Conservation (phyloP, 2,888 invertebrate genomes). For the Cryptocephalus moraei region DNA sequence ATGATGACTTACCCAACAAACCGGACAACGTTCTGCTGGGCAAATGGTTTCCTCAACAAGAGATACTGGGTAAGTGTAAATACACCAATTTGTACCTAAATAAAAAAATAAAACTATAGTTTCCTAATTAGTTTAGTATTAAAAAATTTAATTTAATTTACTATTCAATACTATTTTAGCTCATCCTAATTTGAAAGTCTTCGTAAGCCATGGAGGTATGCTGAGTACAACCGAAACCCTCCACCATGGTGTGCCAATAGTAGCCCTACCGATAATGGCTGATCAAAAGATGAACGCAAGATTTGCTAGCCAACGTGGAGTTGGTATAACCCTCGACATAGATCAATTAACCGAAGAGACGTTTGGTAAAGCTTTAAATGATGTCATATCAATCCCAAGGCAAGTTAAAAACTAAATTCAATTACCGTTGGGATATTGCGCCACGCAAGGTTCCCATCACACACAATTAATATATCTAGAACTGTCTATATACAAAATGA, state of each 20-base stretch:
- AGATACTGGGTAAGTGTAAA: slow-evolving; percentile 22
- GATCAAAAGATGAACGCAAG: slow-evolving; percentile 44
- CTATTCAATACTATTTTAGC: slow-evolving; percentile 18
- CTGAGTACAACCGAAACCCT: slow-evolving; percentile 42
- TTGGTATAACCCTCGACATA: slow-evolving; percentile 34
- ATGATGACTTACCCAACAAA: slow-evolving; percentile 42
- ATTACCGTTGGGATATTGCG: too few species aligned
- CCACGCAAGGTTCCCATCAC: too few species aligned
- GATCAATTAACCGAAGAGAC: slow-evolving; percentile 30
- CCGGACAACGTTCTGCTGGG: slow-evolving; percentile 46
- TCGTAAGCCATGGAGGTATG: slow-evolving; percentile 42
- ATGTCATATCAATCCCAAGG: slow-evolving; percentile 15
- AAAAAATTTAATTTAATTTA: too few species aligned
- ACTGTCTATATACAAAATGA: too few species aligned
- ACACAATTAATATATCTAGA: too few species aligned
- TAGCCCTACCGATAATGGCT: slow-evolving; percentile 42
- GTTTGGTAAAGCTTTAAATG: slow-evolving; percentile 22
- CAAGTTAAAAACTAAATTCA: too few species aligned
- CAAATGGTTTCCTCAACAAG: slow-evolving; percentile 57
- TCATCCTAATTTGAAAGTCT: slow-evolving; percentile 38
- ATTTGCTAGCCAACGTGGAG: slow-evolving; percentile 35
- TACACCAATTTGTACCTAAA: too few species aligned
- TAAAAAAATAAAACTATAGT: too few species aligned
- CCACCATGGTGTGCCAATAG: slow-evolving; percentile 40
- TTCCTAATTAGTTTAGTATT: too few species aligned